Base-by-base conservation (phyloP, 2,113 vertebrate species). In the Puma concolor region DNA sequence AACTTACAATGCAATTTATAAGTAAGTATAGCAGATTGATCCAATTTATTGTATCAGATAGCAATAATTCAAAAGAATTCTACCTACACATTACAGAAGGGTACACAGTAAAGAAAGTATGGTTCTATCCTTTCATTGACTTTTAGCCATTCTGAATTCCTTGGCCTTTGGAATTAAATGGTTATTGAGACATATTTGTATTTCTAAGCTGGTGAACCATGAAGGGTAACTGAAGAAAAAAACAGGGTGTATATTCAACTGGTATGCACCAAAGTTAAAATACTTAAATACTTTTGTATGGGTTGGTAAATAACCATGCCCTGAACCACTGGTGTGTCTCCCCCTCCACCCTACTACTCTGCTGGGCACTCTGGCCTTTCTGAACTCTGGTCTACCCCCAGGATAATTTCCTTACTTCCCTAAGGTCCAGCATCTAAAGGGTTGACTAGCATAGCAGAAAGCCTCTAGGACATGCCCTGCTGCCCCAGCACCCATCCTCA, bases 1-100 rank as follows among this genome's bases (percentile, higher is more conserved):
- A 95, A 81, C 29, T 54, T 95, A 71, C 48, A 79, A 92, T 36
- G 88, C 36, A 52, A 57, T 71, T 69, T 88, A 57, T 94, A 79
- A 71, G 66, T 60, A 95, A 60, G 25, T 77, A 19, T 4, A 79
- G 41, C 52, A 82, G 44, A 69, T 50, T 66, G n/a, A 87, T 90
- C 5, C 19, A 90, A 25, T 54, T 92, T 86, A 54, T 57, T 63
- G 7, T 72, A 67, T 80, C 69, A 74, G 16, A 82, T 9, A 67
- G 4, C 7, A 64, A 44, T n/a, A 60, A 82, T 27, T 87, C 36
- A 67, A 63, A 92, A 57, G 9, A 72, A 76, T 52, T 85, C 31
- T 50, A 83, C 31, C 36, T 92, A 9, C 11, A 2, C 9, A 14
- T 21, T 69, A 71, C 0, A 67, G 23, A 92, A 82, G 11, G 12